Percentiles rank a stretch among this genome's conserved stretches.
Evolutionary conservation across 92 coral and sea anemone genomes (phyloP).

Genomic region (Pocillopora grandis): DNA sequence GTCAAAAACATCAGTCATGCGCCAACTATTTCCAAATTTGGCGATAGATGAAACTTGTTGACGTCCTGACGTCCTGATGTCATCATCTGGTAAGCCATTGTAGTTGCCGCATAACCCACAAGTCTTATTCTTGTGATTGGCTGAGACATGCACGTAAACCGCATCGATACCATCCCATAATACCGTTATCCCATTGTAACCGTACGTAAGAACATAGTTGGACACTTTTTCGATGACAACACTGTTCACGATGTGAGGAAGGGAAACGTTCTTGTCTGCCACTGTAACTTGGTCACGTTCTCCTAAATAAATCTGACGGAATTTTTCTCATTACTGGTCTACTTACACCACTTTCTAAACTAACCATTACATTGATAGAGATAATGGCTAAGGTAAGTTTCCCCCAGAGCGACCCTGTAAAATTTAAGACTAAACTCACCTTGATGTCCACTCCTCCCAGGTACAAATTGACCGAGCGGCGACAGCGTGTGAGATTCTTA

Average conservation of each 20-base stretch:
- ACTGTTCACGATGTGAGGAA: conserved; percentile 74
- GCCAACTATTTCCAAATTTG: conserved; percentile 88
- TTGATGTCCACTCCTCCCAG: conserved; percentile 83
- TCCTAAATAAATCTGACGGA: conserved; percentile 63
- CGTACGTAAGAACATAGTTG: conserved; percentile 70
- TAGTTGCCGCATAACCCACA: conserved; percentile 95
- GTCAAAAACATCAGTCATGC: conserved; percentile 75
- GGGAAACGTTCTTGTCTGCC: conserved; percentile 63
- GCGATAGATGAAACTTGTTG: conserved; percentile 76
- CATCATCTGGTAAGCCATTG: conserved; percentile 79
- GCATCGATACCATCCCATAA: conserved; percentile 86
- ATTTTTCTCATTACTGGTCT: neutral
- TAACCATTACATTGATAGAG: no score
- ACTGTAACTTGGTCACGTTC: conserved; percentile 61
- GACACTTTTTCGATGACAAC: conserved; percentile 82
- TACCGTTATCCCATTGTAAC: conserved; percentile 82
- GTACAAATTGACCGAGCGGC: conserved; percentile 79
- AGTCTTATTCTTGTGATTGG: conserved; percentile 79
- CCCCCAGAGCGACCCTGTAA: no score
- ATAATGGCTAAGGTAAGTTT: no score
- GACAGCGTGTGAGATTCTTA: conserved; percentile 53
- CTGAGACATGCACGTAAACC: conserved; percentile 72
- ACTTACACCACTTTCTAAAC: no score
- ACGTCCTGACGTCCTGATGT: conserved; percentile 70
- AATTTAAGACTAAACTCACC: conserved; percentile 38